Evolutionary conservation across 2,888 invertebrate genomes (phyloP).

Genomic region (Coenonympha glycerion): DNA sequence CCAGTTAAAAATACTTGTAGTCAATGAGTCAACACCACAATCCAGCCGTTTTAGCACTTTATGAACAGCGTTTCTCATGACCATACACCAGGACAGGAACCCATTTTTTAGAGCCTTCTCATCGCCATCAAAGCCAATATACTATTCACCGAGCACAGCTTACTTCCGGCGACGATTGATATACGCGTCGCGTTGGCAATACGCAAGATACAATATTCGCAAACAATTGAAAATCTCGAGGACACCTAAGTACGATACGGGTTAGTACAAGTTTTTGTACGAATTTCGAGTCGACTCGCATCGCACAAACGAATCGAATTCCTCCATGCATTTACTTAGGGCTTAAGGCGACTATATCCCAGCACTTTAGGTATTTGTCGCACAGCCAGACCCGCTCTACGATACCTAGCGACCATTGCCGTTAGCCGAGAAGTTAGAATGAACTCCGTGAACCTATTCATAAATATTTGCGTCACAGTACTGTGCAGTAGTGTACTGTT

Average conservation of each 20-base stretch:
- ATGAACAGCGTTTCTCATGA: constrained; percentile 6
- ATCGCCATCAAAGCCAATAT: constrained; percentile 46
- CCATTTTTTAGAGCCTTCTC: constrained; percentile 30
- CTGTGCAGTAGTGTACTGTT: too few relatives aligned
- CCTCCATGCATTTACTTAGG: too few relatives aligned
- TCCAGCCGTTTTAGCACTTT: not conserved
- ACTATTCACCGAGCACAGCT: constrained; percentile 48
- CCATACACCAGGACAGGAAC: constrained; percentile 28
- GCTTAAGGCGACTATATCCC: too few relatives aligned
- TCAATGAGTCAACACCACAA: constrained; percentile 13
- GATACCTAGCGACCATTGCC: too few relatives aligned
- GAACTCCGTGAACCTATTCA: too few relatives aligned
- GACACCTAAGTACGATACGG: constrained; percentile 32
- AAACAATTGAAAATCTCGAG: constrained; percentile 27
- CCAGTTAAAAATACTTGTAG: not conserved
- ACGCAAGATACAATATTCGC: constrained; percentile 31
- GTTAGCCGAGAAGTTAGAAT: too few relatives aligned
- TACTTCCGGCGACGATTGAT: constrained; percentile 60
- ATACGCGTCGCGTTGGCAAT: constrained; percentile 63
- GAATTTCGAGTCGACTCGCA: too few relatives aligned
- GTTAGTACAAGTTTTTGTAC: too few relatives aligned
- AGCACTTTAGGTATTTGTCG: too few relatives aligned
- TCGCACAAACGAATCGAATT: too few relatives aligned
- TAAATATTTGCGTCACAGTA: too few relatives aligned
- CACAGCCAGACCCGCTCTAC: too few relatives aligned